Percentiles rank a stretch among this genome's conserved stretches.
phyloP scores from a whole-genome alignment of 2,113 vertebrate species.

The Oryzias javanicus region DNA sequence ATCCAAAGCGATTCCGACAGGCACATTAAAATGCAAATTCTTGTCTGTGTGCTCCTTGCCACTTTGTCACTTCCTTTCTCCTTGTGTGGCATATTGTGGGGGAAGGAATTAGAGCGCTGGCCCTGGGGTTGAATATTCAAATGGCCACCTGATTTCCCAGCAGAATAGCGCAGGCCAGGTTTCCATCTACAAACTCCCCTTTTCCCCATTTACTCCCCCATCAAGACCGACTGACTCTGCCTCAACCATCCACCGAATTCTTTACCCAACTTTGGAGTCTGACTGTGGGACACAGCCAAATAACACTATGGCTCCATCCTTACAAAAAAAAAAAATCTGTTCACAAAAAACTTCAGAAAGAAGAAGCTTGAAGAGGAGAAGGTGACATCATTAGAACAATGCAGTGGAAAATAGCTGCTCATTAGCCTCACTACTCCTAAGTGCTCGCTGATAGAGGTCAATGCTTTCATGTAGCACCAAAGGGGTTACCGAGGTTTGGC shows the following conservation, averaged over 20 bases:
- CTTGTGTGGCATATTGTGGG: slow-evolving; percentile 81
- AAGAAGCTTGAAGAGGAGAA: slow-evolving; percentile 10
- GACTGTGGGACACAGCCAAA: slow-evolving; percentile 13
- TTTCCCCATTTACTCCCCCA: slow-evolving; percentile 53
- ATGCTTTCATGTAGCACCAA: slow-evolving; percentile 30
- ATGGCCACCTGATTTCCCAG: slow-evolving; percentile 71
- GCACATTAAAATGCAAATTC: slow-evolving; percentile 93
- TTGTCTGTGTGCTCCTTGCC: slow-evolving; percentile 77
- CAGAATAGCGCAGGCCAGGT: slow-evolving; percentile 52
- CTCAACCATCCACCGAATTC: slow-evolving; percentile 21
- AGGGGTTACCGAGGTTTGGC: slow-evolving; percentile 34
- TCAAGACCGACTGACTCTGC: slow-evolving; percentile 41
- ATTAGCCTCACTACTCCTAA: slow-evolving; percentile 37
- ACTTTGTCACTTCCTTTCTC: slow-evolving; percentile 86
- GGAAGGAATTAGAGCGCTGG: slow-evolving; percentile 86
- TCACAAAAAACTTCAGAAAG: slow-evolving; percentile 29
- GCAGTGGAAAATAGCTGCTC: slow-evolving; percentile 30
- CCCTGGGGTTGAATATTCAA: slow-evolving; percentile 81
- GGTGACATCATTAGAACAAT: slow-evolving; percentile 38
- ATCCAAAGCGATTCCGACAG: slow-evolving; percentile 77
- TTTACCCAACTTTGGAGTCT: slow-evolving; percentile 28
- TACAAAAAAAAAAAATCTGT: slow-evolving; percentile 1
- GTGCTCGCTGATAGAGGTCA: slow-evolving; percentile 48
- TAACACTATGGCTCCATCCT: slow-evolving; percentile 5
- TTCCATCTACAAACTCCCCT: slow-evolving; percentile 56